These are phyloP conservation scores for Babyrousa celebensis DNA, from an alignment of 2,797 vertebrate genomes.

Conservation along the genomic window DNA sequence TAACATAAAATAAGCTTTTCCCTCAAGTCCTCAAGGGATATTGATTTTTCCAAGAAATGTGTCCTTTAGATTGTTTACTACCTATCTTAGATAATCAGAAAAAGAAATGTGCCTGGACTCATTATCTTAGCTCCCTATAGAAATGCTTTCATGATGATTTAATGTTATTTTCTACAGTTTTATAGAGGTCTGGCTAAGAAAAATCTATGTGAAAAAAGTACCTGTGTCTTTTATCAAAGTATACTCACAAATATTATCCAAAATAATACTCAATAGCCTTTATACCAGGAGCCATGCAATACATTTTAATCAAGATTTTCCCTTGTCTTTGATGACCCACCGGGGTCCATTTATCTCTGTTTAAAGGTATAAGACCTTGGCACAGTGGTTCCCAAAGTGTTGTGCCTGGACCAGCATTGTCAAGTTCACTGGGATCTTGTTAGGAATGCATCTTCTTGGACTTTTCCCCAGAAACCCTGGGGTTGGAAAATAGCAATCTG, in stretches of 20 bases:
- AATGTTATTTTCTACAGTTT: slow-evolving; percentile 43
- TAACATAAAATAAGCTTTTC: neutral
- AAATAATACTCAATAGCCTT: slow-evolving; percentile 37
- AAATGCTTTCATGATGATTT: slow-evolving; percentile 46
- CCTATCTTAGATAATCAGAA: neutral
- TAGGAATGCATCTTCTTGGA: neutral
- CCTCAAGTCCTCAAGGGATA: neutral
- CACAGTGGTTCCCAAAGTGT: neutral
- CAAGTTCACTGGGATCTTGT: neutral
- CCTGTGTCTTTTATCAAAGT: slow-evolving; percentile 23
- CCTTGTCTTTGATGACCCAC: neutral
- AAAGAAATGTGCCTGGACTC: neutral
- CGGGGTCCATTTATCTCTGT: neutral
- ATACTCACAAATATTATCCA: slow-evolving; percentile 16
- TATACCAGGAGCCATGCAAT: neutral
- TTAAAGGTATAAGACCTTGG: slow-evolving; percentile 5
- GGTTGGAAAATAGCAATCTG: neutral
- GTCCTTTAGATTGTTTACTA: neutral
- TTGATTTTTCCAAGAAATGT: slow-evolving; percentile 30
- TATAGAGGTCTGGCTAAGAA: slow-evolving; percentile 21
- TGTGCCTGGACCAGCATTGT: neutral
- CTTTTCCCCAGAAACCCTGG: neutral
- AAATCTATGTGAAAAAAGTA: neutral
- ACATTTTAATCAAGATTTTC: slow-evolving; percentile 36
- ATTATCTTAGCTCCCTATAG: slow-evolving; percentile 14